phyloP scores from a whole-genome alignment of 2,888 invertebrate species.

The Epirrhoe tristata region DNA sequence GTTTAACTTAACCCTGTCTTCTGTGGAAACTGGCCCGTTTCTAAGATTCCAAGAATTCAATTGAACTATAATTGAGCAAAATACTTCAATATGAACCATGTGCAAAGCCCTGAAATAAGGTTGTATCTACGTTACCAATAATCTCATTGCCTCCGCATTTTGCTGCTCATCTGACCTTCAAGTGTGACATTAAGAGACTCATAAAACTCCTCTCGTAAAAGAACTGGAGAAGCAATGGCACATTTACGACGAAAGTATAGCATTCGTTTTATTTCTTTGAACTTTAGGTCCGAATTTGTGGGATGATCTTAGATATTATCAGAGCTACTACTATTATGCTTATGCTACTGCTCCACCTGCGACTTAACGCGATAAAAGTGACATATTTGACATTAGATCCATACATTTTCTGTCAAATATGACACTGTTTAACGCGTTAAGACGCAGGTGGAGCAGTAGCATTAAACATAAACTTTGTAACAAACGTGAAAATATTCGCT shows the following conservation, averaged over 20 bases:
- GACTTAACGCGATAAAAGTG: no score
- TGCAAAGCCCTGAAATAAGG: no score
- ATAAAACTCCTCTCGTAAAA: constrained; percentile 51
- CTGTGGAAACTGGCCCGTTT: no score
- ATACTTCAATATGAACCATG: no score
- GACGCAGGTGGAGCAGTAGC: no score
- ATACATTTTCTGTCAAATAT: no score
- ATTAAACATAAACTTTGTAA: neutral
- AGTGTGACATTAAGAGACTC: constrained; percentile 32
- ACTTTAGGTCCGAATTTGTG: constrained; percentile 30
- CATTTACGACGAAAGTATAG: constrained; percentile 46
- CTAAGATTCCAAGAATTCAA: no score
- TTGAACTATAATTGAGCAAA: no score
- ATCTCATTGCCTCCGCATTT: neutral
- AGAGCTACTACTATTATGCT: neutral
- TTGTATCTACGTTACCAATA: neutral
- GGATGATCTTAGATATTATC: neutral
- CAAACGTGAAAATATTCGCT: neutral
- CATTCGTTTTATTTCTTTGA: constrained; percentile 43
- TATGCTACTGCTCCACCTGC: no score
- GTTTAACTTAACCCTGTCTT: no score
- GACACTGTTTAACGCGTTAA: no score
- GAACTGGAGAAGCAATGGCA: constrained; percentile 33
- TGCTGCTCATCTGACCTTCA: neutral
- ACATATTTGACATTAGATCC: no score